Percentiles rank a stretch among this genome's conserved stretches.
phyloP scores from a whole-genome alignment of 1,140 invertebrate species.

The Propsilocerus akamusi region DNA sequence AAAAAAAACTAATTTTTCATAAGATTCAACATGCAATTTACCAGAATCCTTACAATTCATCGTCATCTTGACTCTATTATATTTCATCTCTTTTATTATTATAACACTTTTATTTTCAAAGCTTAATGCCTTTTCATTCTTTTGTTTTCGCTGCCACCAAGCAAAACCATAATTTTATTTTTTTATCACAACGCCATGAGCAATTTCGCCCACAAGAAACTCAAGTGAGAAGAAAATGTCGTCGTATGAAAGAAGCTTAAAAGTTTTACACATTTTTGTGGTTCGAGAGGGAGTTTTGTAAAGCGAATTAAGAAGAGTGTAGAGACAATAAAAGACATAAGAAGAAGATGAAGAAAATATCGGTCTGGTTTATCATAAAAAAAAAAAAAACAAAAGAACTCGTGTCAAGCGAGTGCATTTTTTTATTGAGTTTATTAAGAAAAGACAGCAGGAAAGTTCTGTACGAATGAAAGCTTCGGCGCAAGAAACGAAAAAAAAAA shows the following conservation, averaged over 20 bases:
- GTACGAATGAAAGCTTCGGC: neutral
- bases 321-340: neutral
- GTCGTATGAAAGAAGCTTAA: constrained; percentile 2
- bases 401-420: neutral
- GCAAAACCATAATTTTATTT: neutral
- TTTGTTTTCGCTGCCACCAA: neutral
- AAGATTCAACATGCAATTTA: no score
- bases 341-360: neutral
- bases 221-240: neutral
- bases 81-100: neutral
- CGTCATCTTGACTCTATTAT: no score
- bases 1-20: no score
- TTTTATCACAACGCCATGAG: neutral
- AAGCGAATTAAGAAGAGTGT: neutral
- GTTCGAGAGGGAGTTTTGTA: neutral
- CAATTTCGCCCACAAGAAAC: neutral
- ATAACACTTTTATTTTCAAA: neutral
- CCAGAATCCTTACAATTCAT: no score
- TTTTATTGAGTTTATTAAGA: constrained; percentile 1
- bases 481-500: no score
- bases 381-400: neutral
- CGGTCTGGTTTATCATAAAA: neutral
- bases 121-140: neutral
- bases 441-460: no score
- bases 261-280: constrained; percentile 4